Percentiles rank a stretch among this genome's conserved stretches.
These are phyloP conservation scores for Xestia rhomboidea DNA, from an alignment of 2,888 invertebrate genomes.

Conservation along the genomic window DNA sequence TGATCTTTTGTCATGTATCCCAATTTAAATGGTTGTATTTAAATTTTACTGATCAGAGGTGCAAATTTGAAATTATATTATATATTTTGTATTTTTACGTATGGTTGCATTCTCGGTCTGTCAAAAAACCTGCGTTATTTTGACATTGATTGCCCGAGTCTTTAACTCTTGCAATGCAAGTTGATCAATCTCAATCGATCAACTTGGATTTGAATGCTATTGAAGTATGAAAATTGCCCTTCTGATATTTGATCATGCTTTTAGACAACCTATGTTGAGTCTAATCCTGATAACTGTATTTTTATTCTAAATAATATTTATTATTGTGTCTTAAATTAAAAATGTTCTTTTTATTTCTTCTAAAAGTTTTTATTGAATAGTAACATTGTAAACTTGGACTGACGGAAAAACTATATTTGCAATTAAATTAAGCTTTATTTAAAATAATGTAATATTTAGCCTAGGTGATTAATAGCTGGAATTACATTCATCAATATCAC, in stretches of 20 bases:
- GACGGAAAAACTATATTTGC: conserved; percentile 28
- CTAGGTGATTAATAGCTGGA: not conserved
- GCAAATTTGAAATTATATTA: too few relatives aligned
- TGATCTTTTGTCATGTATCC: not conserved
- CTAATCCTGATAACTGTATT: not conserved
- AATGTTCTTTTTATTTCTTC: not conserved
- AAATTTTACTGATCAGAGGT: not conserved
- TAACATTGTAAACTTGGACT: conserved; percentile 23
- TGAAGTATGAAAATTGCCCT: not conserved
- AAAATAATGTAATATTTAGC: conserved; percentile 12
- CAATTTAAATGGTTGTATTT: not conserved
- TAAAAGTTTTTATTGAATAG: conserved; percentile 26
- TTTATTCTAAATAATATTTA: not conserved
- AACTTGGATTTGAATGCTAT: not conserved
- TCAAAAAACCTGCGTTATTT: not conserved
- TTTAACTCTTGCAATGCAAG: too few relatives aligned
- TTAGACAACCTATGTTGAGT: not conserved
- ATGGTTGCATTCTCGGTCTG: not conserved
- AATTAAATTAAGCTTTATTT: conserved; percentile 6
- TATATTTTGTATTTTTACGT: not conserved
- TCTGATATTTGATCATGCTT: not conserved
- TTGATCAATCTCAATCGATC: too few relatives aligned
- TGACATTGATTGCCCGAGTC: not conserved
- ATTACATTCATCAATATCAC: not conserved
- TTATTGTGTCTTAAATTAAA: not conserved